phyloP scores from a whole-genome alignment of 1,140 invertebrate species.

The Caenorhabditis brenneri region DNA sequence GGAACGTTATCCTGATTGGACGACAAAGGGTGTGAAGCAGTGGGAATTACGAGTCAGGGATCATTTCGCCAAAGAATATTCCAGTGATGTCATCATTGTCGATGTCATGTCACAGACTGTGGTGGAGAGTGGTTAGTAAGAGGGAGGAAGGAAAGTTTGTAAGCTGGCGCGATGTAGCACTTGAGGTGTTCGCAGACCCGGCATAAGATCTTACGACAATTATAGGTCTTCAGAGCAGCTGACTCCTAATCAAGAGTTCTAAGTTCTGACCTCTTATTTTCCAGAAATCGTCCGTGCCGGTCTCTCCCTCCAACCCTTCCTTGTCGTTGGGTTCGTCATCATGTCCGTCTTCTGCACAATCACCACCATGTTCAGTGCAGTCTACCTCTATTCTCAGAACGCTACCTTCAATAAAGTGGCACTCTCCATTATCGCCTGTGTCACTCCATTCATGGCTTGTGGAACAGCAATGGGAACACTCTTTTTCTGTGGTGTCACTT shows the following conservation, averaged over 20 bases:
- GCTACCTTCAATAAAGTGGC: slow-evolving; percentile 60
- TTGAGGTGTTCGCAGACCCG: too few species aligned
- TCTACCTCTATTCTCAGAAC: slow-evolving; percentile 17
- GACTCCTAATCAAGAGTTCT: too few species aligned
- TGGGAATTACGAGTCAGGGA: slow-evolving; percentile 48
- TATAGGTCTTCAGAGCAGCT: too few species aligned
- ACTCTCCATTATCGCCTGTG: slow-evolving; percentile 58
- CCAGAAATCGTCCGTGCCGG: slow-evolving; percentile 57
- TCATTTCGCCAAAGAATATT: slow-evolving; percentile 21
- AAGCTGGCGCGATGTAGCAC: too few species aligned
- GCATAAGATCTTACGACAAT: too few species aligned
- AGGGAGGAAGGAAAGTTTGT: too few species aligned
- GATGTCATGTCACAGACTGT: slow-evolving; percentile 37
- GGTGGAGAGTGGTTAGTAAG: slow-evolving; percentile 34
- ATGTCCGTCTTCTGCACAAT: slow-evolving; percentile 59
- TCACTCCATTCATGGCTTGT: slow-evolving; percentile 66
- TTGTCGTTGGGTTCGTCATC: slow-evolving; percentile 59
- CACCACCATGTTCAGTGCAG: slow-evolving; percentile 58
- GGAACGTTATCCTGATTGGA: slow-evolving; percentile 44
- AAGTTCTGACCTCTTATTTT: neutral
- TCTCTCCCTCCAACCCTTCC: slow-evolving; percentile 56
- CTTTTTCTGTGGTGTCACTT: slow-evolving; percentile 64
- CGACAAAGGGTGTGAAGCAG: slow-evolving; percentile 37
- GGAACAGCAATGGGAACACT: slow-evolving; percentile 63
- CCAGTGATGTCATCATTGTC: slow-evolving; percentile 17